Evolutionary conservation across 2,888 invertebrate genomes (phyloP), one percentile per base, ranked within the genome.

Genomic region (Drosophila affinis): DNA sequence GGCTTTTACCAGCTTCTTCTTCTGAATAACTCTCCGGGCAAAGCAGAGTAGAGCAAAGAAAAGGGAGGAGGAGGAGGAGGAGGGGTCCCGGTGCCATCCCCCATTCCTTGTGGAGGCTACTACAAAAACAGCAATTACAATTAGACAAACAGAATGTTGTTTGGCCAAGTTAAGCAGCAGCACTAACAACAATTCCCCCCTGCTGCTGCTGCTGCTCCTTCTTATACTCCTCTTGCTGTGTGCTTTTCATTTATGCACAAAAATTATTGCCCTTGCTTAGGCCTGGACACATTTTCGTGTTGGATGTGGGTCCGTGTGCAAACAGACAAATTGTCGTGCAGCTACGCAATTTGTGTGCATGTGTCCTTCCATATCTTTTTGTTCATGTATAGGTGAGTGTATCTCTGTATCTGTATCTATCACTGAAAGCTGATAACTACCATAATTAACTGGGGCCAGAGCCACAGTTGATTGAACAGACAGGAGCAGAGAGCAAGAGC

Each of bases 131-230:
- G 85, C 85, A 86, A 86, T 89, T 89, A 89, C 85, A 85, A 85
- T 86, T 86, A 89, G 89, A 88, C 85, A 89, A 88, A 89, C 89
- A 85, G 84, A 76, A 87, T 81, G 89, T 78, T 86, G 89, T 89
- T 87, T 89, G 89, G 75, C 69, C 89, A 86, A 88, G 87, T 72
- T 86, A 86, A 89, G 88, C 89, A 89, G 80, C 84, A 84, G 67
- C 68, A 73, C 62, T 63, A 64, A 77, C 77, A 76, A 65, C 69
- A 69, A 60, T 60, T 55, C 17, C 47, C 34, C 7, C 2, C 27
- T 12, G 14, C 14, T 34, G n/a, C 21, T 12, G 5, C 34, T 14
- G 21, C 45, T 18, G 27, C 10, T 48, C 46, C 17, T 17, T 21
- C 18, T 58, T 32, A n/a, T 44, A 3, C 45, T 45, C n/a, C 21